Evolutionary conservation across 2,113 vertebrate genomes (phyloP).

Genomic region (Clarias batrachus): DNA sequence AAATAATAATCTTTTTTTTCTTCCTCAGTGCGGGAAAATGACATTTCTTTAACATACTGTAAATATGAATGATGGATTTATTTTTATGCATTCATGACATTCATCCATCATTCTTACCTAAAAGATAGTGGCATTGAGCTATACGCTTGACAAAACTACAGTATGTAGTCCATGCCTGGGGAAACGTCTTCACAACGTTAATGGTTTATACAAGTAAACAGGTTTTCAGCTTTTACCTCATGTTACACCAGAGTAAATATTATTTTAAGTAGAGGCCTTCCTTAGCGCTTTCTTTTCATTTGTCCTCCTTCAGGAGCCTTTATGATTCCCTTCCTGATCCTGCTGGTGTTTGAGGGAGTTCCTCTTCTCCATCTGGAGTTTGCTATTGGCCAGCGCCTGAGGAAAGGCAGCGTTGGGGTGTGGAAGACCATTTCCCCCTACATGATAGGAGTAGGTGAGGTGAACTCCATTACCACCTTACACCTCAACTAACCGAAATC

Average conservation of each 20-base stretch:
- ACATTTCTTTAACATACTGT: neutral
- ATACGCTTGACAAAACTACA: neutral
- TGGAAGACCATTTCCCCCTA: slow-evolving; percentile 83
- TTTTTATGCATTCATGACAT: neutral
- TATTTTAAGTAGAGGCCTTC: neutral
- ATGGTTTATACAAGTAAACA: neutral
- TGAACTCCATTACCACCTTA: neutral
- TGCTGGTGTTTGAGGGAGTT: slow-evolving; percentile 86
- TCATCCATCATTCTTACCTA: neutral
- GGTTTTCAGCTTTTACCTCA: neutral
- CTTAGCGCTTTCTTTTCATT: neutral
- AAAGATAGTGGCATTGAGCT: neutral
- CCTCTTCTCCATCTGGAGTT: slow-evolving; percentile 89
- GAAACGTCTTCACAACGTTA: too few relatives aligned
- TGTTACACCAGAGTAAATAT: neutral
- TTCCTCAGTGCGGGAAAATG: neutral
- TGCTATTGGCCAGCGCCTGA: slow-evolving; percentile 87
- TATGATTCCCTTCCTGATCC: slow-evolving; percentile 92
- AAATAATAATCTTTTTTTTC: neutral
- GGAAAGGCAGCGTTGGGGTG: slow-evolving; percentile 80
- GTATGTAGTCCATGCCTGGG: neutral
- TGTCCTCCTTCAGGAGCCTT: slow-evolving; percentile 79
- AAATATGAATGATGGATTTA: neutral
- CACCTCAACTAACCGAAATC: neutral
- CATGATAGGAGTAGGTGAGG: slow-evolving; percentile 84